Base-by-base conservation (phyloP, 2,888 invertebrate species). In the Lobophora halterata region DNA sequence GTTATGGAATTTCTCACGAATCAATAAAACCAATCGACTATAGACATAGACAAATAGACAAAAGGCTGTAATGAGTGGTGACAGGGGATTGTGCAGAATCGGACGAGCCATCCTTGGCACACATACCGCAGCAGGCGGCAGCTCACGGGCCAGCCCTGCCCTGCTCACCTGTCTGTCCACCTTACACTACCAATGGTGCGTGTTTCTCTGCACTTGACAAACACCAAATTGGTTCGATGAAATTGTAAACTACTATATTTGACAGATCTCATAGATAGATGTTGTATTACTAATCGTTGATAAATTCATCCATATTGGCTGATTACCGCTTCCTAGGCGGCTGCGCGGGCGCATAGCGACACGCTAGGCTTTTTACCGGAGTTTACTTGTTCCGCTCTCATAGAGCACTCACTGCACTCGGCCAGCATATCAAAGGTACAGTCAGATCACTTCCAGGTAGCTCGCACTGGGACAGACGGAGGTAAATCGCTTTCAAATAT, bases 41-140 rank as follows among this genome's bases (percentile, higher is more conserved):
- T 4, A 3, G 21, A 14, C 19, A 12, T 17, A 29, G 0, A 19
- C 11, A 19, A 19, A n/a, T 8, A 21, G 9, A 3, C 25, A 25
- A 25, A 5, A 16, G 17, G 16, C 26, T 31, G n/a, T 41, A 36
- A 36, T 42, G 23, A 19, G 35, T 6, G 32, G 23, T 17, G 42
- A 32, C 42, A 36, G 36, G 42, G 24, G 41, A 32, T 19, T 19
- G 38, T 9, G 16, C 31, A 36, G 39, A 35, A 36, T 25, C 25
- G 30, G 52, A 46, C 56, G 54, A 58, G 55, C 58, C 64, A 70
- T 67, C 76, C 73, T 72, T 72, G 71, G 60, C 65, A 67, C 55
- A 61, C 55, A 73, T 69, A 46, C 63, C 65, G n/a, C n/a, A n/a
- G n/a, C n/a, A n/a, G n/a, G n/a, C n/a, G n/a, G n/a, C n/a, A n/a